Percentiles rank a stretch among this genome's conserved stretches.
Evolutionary conservation across 2,888 invertebrate species (phyloP).

Genomic region (Plemyria rubiginata): DNA sequence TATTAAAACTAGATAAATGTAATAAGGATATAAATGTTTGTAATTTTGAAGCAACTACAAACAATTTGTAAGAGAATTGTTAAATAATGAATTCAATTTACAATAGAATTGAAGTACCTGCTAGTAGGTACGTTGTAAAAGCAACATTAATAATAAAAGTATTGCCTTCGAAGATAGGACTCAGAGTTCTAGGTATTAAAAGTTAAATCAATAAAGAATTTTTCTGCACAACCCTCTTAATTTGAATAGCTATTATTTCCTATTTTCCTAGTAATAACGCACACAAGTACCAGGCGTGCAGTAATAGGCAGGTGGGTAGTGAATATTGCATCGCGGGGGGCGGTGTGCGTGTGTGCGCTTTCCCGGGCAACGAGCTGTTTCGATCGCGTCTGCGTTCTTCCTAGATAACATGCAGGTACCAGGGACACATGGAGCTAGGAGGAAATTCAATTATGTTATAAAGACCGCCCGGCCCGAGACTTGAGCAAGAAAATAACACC

Average conservation of each 20-base stretch:
- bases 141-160: neutral
- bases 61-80: too few species aligned
- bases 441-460: slow-evolving; percentile 36
- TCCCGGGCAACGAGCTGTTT: slow-evolving; percentile 44
- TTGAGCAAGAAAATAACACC: slow-evolving; percentile 14
- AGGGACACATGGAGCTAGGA: slow-evolving; percentile 33
- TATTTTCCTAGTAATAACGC: slow-evolving; percentile 27
- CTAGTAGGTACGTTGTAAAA: neutral
- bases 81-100: too few species aligned
- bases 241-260: slow-evolving; percentile 17
- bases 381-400: slow-evolving; percentile 50
- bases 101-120: too few species aligned
- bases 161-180: too few species aligned
- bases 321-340: slow-evolving; percentile 30
- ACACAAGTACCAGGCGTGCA: slow-evolving; percentile 40
- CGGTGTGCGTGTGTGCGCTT: slow-evolving; percentile 25
- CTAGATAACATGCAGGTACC: slow-evolving; percentile 32
- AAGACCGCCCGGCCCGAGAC: slow-evolving; percentile 19
- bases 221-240: slow-evolving; percentile 11
- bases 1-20: too few species aligned
- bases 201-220: neutral
- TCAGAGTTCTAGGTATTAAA: neutral
- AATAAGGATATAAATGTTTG: too few species aligned
- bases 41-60: too few species aligned
- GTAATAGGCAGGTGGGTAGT: slow-evolving; percentile 22